Percentiles rank a stretch among this genome's conserved stretches.
These are phyloP conservation scores for Phasia obesa DNA, from an alignment of 2,888 invertebrate species.

Conservation along the genomic window DNA sequence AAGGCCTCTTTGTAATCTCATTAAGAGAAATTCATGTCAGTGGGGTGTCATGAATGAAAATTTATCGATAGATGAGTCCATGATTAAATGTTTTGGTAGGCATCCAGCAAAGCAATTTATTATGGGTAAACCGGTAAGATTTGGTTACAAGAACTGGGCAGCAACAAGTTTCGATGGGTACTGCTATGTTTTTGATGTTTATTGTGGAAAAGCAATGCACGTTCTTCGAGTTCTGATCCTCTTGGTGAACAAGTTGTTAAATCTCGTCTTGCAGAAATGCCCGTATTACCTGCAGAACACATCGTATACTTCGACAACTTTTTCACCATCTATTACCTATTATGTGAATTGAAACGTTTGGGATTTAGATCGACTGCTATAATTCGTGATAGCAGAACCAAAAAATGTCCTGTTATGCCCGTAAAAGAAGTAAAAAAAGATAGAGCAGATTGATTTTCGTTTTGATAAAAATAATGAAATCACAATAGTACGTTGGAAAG, in stretches of 20 bases:
- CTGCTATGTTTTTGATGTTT: conserved; percentile 8
- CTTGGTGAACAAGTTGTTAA: conserved; percentile 2
- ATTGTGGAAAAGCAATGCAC: too few species aligned
- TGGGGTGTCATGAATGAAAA: conserved; percentile 2
- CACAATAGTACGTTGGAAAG: conserved; percentile 13
- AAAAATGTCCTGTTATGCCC: conserved; percentile 3
- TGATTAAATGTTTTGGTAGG: conserved; percentile 31
- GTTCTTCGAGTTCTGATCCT: too few species aligned
- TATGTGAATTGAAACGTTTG: conserved; percentile 19
- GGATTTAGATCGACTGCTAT: conserved; percentile 1
- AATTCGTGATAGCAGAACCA: conserved; percentile 10
- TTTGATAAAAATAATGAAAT: conserved; percentile 20
- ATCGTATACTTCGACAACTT: conserved; percentile 7
- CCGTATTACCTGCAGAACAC: too few species aligned
- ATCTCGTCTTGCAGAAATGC: conserved; percentile 1
- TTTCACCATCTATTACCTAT: conserved; percentile 13
- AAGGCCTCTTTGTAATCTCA: neutral
- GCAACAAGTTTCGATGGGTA: too few species aligned
- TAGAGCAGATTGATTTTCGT: neutral
- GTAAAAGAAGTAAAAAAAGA: conserved; percentile 14
- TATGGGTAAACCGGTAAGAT: too few species aligned
- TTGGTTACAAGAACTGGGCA: too few species aligned
- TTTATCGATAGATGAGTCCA: conserved; percentile 4
- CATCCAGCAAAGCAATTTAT: conserved; percentile 18
- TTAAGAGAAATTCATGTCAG: conserved; percentile 28